A percentile compares a stretch with the other conserved stretches of the same genome.
These are phyloP conservation scores for Megatriorchis doriae DNA, from an alignment of 2,113 vertebrate species.

Conservation along the genomic window DNA sequence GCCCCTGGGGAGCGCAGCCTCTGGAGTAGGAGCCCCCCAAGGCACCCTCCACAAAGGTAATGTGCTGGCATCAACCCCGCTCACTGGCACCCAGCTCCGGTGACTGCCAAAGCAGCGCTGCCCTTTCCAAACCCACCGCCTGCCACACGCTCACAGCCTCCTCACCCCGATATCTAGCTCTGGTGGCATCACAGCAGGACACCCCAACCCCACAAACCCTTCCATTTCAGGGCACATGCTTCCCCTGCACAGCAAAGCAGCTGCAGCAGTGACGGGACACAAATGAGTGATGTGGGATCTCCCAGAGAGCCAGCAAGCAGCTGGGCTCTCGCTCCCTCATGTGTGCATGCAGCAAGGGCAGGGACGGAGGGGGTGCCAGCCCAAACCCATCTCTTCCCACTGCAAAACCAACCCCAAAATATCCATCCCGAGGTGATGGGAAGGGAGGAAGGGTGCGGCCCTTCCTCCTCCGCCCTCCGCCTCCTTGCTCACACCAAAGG, in stretches of 20 bases:
- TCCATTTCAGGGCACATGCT: background rate
- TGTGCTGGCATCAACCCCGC: background rate
- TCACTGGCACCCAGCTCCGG: background rate
- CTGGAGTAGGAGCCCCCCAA: background rate
- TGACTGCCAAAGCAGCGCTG: background rate
- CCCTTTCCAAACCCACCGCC: background rate
- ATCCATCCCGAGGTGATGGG: fast-evolving
- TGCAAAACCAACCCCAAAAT: background rate
- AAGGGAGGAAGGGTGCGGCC: background rate
- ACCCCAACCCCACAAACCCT: background rate
- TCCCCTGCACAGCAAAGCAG: background rate
- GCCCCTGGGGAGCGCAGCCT: background rate
- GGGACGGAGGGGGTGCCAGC: background rate
- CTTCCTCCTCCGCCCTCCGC: background rate
- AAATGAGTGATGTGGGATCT: background rate
- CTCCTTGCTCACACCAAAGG: background rate
- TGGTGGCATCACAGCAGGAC: background rate
- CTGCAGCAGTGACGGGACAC: background rate
- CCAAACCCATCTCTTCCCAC: background rate
- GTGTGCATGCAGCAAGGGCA: background rate
- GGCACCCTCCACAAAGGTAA: background rate
- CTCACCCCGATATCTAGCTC: background rate
- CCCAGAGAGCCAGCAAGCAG: background rate
- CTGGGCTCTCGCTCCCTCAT: fast-evolving
- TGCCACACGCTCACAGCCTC: background rate